These are phyloP conservation scores for Brachyhypopomus gauderio DNA, from an alignment of 2,113 vertebrate genomes.

Conservation along the genomic window DNA sequence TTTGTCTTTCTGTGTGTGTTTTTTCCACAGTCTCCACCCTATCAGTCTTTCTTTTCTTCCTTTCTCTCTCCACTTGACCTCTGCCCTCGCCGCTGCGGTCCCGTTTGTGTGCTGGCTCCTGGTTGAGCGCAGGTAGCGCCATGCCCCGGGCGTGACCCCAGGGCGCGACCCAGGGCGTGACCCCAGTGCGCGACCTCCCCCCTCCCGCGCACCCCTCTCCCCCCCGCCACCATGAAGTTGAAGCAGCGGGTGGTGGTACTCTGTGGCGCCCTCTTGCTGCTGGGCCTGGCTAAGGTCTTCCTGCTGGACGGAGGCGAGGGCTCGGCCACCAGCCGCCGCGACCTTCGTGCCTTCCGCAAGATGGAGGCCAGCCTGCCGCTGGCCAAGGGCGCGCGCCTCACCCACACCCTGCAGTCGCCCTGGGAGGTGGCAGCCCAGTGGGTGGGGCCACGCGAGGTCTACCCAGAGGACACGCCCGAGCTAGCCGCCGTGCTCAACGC, in stretches of 20 bases:
- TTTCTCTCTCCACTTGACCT: not conserved
- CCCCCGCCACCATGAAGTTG: slow-evolving; percentile 86
- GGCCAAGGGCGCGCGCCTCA: slow-evolving; percentile 84
- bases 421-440: slow-evolving; percentile 98
- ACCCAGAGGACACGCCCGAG: slow-evolving; percentile 95
- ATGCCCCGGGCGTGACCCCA: slow-evolving; percentile 69
- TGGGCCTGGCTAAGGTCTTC: slow-evolving; percentile 97
- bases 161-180: slow-evolving; percentile 60
- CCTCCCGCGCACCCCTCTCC: slow-evolving; percentile 29
- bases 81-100: not conserved
- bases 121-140: slow-evolving; percentile 42
- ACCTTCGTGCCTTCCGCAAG: slow-evolving; percentile 90
- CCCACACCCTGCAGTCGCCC: slow-evolving; percentile 93
- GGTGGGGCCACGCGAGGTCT: slow-evolving; percentile 97
- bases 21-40: too few relatives aligned
- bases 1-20: not conserved
- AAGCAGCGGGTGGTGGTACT: slow-evolving; percentile 96
- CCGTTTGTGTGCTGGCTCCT: slow-evolving; percentile 9
- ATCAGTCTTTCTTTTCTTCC: slow-evolving; percentile 2
- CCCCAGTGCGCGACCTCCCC: slow-evolving; percentile 35
- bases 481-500: slow-evolving; percentile 90
- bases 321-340: slow-evolving; percentile 88
- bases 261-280: slow-evolving; percentile 91
- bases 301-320: slow-evolving; percentile 94
- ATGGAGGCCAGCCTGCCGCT: slow-evolving; percentile 88